Percentiles rank a stretch among this genome's conserved stretches.
These are phyloP conservation scores for Helogale parvula DNA, from an alignment of 2,113 vertebrate genomes.

Conservation along the genomic window DNA sequence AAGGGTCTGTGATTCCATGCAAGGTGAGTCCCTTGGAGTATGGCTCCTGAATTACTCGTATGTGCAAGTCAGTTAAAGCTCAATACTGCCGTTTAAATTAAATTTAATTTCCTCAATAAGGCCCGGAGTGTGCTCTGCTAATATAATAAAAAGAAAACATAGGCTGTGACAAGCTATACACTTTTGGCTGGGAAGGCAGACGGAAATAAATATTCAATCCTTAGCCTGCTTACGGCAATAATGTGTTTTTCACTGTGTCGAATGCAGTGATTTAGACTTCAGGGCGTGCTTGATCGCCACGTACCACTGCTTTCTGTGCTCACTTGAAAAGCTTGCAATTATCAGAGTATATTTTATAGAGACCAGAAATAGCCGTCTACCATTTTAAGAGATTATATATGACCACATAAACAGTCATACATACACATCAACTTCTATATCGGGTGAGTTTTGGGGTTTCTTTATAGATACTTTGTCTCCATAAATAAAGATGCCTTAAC, in stretches of 20 bases:
- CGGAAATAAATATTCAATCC: constrained; percentile 47
- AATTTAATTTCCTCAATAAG: constrained; percentile 60
- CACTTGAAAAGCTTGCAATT: constrained; percentile 15
- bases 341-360: background rate
- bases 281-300: background rate
- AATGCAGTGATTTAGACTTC: background rate
- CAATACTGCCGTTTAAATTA: constrained; percentile 27
- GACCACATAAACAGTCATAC: background rate
- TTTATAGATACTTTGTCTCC: background rate
- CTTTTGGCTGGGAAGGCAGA: constrained; percentile 53
- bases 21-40: background rate
- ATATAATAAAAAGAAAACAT: constrained; percentile 58
- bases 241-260: background rate
- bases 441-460: background rate
- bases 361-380: background rate
- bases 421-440: background rate
- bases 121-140: constrained; percentile 54
- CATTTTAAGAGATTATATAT: background rate
- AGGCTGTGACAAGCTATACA: constrained; percentile 18
- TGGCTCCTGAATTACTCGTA: background rate
- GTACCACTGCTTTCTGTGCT: background rate
- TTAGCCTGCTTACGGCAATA: constrained; percentile 37
- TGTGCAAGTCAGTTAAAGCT: constrained; percentile 9
- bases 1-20: background rate
- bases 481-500: background rate